phyloP scores from a whole-genome alignment of 2,797 vertebrate species.

The Phataginus tricuspis region DNA sequence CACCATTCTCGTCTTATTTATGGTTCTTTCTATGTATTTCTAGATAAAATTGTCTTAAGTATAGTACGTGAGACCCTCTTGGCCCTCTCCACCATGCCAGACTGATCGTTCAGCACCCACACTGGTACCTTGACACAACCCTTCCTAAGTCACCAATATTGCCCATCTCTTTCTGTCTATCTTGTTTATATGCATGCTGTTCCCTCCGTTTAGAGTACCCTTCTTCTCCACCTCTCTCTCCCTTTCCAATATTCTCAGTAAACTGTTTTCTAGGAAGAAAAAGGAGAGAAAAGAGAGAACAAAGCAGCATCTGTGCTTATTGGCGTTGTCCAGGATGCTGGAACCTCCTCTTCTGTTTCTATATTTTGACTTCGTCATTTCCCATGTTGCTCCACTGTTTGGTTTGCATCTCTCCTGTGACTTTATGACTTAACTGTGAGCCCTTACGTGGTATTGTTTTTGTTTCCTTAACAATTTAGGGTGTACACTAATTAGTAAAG shows the following conservation, averaged over 20 bases:
- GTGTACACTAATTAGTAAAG: not conserved
- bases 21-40: not conserved
- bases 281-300: not conserved
- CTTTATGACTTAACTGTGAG: not conserved
- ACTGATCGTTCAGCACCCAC: not conserved
- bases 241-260: not conserved
- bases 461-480: not conserved
- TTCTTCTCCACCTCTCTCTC: not conserved
- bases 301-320: not conserved
- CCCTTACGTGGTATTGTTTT: not conserved
- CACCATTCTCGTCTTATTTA: not conserved
- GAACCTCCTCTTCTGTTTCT: not conserved
- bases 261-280: not conserved
- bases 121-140: not conserved
- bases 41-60: not conserved
- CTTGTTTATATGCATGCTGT: not conserved
- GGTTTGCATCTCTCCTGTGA: not conserved
- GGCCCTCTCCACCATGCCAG: not conserved
- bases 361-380: not conserved
- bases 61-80: not conserved
- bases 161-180: not conserved
- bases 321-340: not conserved
- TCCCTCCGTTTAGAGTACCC: not conserved
- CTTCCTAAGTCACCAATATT: not conserved
- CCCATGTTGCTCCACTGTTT: not conserved